A percentile compares a stretch with the other conserved stretches of the same genome.
Conservation (phyloP, 2,113 vertebrate species). For the Pan troglodytes region NHGRI_mPanTro3-v2.1_pri NC_072408.2:108678001-108678500, state of each 20-base stretch:
- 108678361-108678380: slow-evolving; percentile 38
- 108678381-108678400: slow-evolving; percentile 55
- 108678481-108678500: too few relatives aligned
- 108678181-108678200: too few relatives aligned
- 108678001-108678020: too few relatives aligned
- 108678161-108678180: too few relatives aligned
- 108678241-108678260: not conserved
- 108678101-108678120: too few relatives aligned
- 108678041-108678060: too few relatives aligned
- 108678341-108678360: slow-evolving; percentile 38
- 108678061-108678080: too few relatives aligned
- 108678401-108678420: slow-evolving; percentile 76
- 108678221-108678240: not conserved
- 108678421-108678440: slow-evolving; percentile 78
- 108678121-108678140: too few relatives aligned
- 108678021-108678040: too few relatives aligned
- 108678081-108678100: too few relatives aligned
- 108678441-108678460: slow-evolving; percentile 83
- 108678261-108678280: not conserved
- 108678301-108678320: not conserved
- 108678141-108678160: too few relatives aligned
- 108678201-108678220: too few relatives aligned
- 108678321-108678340: not conserved
- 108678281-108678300: not conserved
- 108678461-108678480: slow-evolving; percentile 73